Base-by-base conservation (phyloP, 2,888 invertebrate genomes). In the Phyto melanocephala region DNA sequence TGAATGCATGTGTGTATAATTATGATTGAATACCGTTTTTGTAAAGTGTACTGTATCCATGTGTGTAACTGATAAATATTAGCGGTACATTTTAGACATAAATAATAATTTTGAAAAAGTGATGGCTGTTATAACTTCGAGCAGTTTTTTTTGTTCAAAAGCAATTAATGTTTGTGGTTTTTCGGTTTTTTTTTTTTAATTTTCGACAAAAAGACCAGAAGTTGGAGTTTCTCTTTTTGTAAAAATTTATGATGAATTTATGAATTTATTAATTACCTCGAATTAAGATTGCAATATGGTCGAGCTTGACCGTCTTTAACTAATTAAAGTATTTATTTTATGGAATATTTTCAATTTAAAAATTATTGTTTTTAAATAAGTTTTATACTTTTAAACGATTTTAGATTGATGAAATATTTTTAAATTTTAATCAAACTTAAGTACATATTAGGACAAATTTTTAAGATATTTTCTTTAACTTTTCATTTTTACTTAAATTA, bases 161-260 rank as follows among this genome's bases (percentile, higher is more conserved):
- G 50, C 50, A 56, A 45, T 52, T 35, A 65, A 40, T 47, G 13
- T 24, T 54, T 74, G 74, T 8, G 72, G 37, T 74, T 74, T 72
- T 72, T 52, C 0, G 33, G 17, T 42, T 62, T 72, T 35, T 33
- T 2, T 13, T 8, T 8, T 17, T 40, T 37, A 20, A 35, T 35
- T 28, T 45, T 63, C 13, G 11, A 15, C 11, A 15, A 35, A 35
- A 54, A 65, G 24, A 65, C 35, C 15, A 63, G 63, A 45, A 74
- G 42, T 40, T 50, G 24, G 1, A 7, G 7, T 24, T 17, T 5
- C 7, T 47, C 20, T 10, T 47, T 47, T 15, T 15, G n/a, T n/a
- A 15, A 15, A 4, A 45, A 15, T 7, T 47, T 47, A 20, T 47
- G 17, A 17, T 22, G n/a, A n/a, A n/a, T n/a, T n/a, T n/a, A n/a